A percentile compares a stretch with the other conserved stretches of the same genome.
phyloP scores from a whole-genome alignment of 2,113 vertebrate species.

The Seriola rivoliana region DNA sequence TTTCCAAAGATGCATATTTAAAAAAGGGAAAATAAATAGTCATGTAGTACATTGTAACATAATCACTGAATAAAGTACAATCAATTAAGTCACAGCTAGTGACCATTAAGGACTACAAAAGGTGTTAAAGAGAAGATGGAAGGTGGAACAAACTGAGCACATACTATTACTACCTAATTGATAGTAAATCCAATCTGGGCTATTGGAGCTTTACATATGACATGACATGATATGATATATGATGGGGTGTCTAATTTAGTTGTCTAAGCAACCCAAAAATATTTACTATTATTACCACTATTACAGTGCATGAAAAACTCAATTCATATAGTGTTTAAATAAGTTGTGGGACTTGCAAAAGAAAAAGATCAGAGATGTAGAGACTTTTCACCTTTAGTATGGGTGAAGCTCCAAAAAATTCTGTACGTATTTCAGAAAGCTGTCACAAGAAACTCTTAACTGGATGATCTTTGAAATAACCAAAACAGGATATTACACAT shows the following conservation, averaged over 20 bases:
- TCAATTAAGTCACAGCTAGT: neutral
- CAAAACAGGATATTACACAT: neutral
- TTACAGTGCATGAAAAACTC: too few species aligned
- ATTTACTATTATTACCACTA: too few species aligned
- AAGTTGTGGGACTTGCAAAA: neutral
- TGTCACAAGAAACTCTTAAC: neutral
- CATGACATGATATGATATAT: neutral
- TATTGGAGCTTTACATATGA: neutral
- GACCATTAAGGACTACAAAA: neutral
- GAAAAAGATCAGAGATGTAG: neutral
- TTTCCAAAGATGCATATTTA: neutral
- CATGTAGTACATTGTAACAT: neutral
- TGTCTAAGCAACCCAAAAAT: too few species aligned
- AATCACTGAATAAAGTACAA: neutral
- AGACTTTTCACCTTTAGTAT: neutral
- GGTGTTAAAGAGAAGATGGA: neutral
- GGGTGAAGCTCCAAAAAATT: neutral
- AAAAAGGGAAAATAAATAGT: neutral
- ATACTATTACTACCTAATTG: neutral
- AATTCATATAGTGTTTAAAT: too few species aligned
- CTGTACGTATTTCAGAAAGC: neutral
- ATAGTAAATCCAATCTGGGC: neutral
- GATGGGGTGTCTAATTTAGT: neutral
- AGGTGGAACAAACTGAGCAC: neutral
- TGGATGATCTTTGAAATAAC: too few species aligned